A percentile compares a stretch with the other conserved stretches of the same genome.
Evolutionary conservation across 2,113 vertebrate species (phyloP).

Genomic region (Dolichotis patagonum): DNA sequence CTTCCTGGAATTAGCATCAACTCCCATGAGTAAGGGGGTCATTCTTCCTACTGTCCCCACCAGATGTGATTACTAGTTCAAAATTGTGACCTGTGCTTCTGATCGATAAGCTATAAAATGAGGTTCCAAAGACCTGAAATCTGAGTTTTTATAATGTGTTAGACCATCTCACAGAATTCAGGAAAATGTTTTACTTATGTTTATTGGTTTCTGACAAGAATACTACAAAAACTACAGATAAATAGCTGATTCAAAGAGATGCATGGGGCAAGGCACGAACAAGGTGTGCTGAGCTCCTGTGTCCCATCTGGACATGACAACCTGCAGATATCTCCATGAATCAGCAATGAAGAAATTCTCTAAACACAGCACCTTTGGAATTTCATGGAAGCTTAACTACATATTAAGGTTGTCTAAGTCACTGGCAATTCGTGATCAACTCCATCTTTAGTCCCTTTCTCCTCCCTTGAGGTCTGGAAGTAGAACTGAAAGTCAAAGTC

Average conservation of each 20-base stretch:
- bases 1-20: background rate
- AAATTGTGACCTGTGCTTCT: background rate
- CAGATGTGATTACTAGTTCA: background rate
- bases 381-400: background rate
- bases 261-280: background rate
- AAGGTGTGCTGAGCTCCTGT: background rate
- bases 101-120: background rate
- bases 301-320: too few relatives aligned
- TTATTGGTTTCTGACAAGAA: background rate
- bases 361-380: background rate
- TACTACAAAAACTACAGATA: background rate
- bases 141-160: background rate
- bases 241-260: background rate
- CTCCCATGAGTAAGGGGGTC: background rate
- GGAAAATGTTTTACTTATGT: background rate
- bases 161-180: background rate
- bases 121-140: background rate
- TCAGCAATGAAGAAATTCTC: background rate
- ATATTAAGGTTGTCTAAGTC: background rate
- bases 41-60: background rate
- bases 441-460: background rate
- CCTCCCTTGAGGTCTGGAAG: background rate
- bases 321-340: too few relatives aligned
- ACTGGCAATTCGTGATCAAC: background rate
- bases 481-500: background rate